Base-by-base conservation (phyloP, 2,113 vertebrate genomes). In the Atherinomorus stipes region DNA sequence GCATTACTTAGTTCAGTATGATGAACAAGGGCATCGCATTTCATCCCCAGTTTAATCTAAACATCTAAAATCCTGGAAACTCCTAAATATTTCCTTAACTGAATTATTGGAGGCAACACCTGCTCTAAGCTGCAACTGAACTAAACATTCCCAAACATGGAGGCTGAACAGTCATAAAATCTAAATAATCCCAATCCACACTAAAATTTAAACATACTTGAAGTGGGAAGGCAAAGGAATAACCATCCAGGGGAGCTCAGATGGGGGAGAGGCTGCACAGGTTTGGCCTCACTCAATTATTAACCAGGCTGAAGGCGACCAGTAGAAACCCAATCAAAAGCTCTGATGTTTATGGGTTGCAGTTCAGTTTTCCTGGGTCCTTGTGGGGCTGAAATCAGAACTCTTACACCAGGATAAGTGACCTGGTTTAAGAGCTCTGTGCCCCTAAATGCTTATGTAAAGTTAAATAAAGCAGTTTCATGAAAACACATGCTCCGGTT, bases 151-250 rank as follows among this genome's bases (percentile, higher is more conserved):
- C 52, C 44, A 31, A 53, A 53, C 31, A 26, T 37, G 12, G 15
- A 57, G 6, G 44, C 18, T 31, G 26, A 25, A 23, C 6, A 1
- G 11, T 12, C 23, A 31, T 28, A 26, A 13, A 56, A 28, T 62
- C 3, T 21, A 51, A 25, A 26, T 53, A 40, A 21, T 53, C 16
- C 38, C 8, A 53, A 68, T 73, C 38, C 18, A 2, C 10, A 1
- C 11, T 22, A 28, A 49, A n/a, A 16, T 11, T 23, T 23, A 52
- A 4, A 12, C 16, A 19, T 18, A 15, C 13, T 19, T 12, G 3
- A 51, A 51, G 23, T 57, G 44, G 38, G 54, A 23, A 25, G 23
- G 25, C 15, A 45, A 57, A 59, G 19, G 40, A 64, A 58, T 53
- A 31, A 25, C 67, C n/a, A 47, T 47, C 34, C 47, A 15, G n/a